These are phyloP conservation scores for Pseudolycoriella hygida DNA, from an alignment of 2,888 invertebrate species.

Conservation along the genomic window DNA sequence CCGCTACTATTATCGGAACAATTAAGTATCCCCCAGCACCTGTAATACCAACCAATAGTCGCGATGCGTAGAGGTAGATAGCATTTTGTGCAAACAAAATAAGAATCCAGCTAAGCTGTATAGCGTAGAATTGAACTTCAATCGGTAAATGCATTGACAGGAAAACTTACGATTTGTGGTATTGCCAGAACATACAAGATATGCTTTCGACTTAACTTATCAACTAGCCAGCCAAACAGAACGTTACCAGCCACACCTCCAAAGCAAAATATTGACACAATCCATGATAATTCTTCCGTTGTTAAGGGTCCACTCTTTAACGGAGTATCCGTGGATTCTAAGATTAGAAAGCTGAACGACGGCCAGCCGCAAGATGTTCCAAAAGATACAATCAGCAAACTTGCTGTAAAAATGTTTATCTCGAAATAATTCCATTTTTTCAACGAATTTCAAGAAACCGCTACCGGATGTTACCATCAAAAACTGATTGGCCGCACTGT, in stretches of 20 bases:
- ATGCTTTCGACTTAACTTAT: slow-evolving; percentile 20
- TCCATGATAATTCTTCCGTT: slow-evolving; percentile 21
- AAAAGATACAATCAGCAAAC: background rate
- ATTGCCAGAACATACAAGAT: background rate
- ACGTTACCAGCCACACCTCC: slow-evolving; percentile 23
- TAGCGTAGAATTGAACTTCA: background rate
- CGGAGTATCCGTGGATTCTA: slow-evolving; percentile 6
- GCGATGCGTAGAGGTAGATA: slow-evolving; percentile 16
- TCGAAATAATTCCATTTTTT: too few species aligned
- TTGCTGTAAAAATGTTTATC: too few species aligned
- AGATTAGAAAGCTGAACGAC: slow-evolving; percentile 6
- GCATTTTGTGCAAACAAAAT: slow-evolving; percentile 19
- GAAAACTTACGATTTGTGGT: background rate
- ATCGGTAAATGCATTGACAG: background rate
- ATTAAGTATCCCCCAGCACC: slow-evolving; percentile 21
- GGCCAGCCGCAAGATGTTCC: slow-evolving; percentile 8
- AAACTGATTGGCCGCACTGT: too few species aligned
- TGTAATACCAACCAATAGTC: slow-evolving; percentile 13
- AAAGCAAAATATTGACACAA: slow-evolving; percentile 22
- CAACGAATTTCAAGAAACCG: too few species aligned
- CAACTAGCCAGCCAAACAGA: slow-evolving; percentile 22
- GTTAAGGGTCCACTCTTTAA: slow-evolving; percentile 5
- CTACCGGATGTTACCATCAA: too few species aligned
- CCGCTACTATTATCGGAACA: slow-evolving; percentile 22
- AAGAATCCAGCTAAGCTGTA: slow-evolving; percentile 19